These are phyloP conservation scores for Naso thynnoides DNA, from an alignment of 2,797 vertebrate genomes.

Conservation along the genomic window DNA sequence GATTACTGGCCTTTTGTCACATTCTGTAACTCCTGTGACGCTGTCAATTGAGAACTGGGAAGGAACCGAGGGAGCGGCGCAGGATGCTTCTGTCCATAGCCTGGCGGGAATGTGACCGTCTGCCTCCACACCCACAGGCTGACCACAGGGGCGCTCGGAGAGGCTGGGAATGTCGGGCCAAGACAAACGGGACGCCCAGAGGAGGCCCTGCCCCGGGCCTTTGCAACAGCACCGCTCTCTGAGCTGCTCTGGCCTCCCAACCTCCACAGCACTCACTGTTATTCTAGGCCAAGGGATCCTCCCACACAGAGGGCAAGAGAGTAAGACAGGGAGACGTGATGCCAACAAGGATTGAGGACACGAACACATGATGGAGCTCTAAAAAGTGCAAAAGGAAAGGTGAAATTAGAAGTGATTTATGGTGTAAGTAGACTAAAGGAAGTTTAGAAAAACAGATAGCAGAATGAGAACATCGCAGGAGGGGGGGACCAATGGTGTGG, in stretches of 20 bases:
- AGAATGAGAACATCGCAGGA: not conserved
- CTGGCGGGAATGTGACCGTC: slow-evolving; percentile 76
- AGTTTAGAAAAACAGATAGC: slow-evolving; percentile 14
- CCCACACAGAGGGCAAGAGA: slow-evolving; percentile 64
- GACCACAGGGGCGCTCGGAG: slow-evolving; percentile 80
- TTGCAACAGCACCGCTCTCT: slow-evolving; percentile 71
- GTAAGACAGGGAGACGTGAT: slow-evolving; percentile 31
- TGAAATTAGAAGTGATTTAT: not conserved
- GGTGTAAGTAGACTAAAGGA: not conserved
- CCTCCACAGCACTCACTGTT: slow-evolving; percentile 76
- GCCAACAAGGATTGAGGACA: slow-evolving; percentile 28
- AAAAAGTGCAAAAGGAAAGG: slow-evolving; percentile 23
- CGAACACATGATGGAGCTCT: slow-evolving; percentile 9
- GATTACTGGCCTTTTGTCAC: slow-evolving; percentile 47
- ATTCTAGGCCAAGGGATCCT: slow-evolving; percentile 70
- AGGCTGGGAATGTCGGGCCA: slow-evolving; percentile 79
- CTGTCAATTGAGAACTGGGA: slow-evolving; percentile 36
- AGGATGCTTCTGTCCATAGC: slow-evolving; percentile 64
- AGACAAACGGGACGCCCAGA: slow-evolving; percentile 81
- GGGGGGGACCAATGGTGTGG: not conserved
- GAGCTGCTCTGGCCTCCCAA: slow-evolving; percentile 65
- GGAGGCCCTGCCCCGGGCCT: slow-evolving; percentile 73
- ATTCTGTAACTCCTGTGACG: slow-evolving; percentile 40
- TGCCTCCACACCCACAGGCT: slow-evolving; percentile 82
- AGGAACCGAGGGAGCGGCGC: slow-evolving; percentile 47